Evolutionary conservation across 2,888 invertebrate species (phyloP), one percentile per base, ranked within the genome.

Genomic region (Dromius quadrimaculatus): DNA sequence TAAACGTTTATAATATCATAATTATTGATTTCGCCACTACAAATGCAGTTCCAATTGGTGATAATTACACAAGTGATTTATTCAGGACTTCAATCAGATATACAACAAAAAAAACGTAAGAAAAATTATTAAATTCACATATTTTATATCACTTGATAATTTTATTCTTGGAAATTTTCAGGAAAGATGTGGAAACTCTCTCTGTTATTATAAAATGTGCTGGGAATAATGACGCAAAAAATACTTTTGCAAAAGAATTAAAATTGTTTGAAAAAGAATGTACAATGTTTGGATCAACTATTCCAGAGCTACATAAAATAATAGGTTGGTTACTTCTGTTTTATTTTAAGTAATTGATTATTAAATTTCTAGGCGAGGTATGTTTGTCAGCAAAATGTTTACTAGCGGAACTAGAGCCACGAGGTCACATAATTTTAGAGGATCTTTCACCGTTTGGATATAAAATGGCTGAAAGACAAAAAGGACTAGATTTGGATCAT

Each of bases 221-320:
- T 41, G 78, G 79, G 9, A 78, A 78, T 17, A 76, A 75, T 20
- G 75, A 83, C 2, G 76, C 80, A 5, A 86, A 86, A 15, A 81
- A 82, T 38, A 77, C 78, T 5, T 80, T 84, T 34, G 80, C 83
- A 34, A 84, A 78, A 76, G 85, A 83, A 13, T 41, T 83, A 28
- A 81, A 83, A 1, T 81, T 84, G 5, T 85, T 84, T 75, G 77
- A 81, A 72, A 83, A 82, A 34, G 84, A 85, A 76, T 81, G 80
- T 17, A 81, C 82, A 73, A 84, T 85, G 80, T 85, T 78, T 69
- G 71, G 73, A 76, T 81, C 80, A 74, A 81, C 83, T 4, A 77
- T 85, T 32, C 84, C 84, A 19, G 79, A 80, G 66, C 76, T 85
- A 73, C 81, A 84, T 74, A 78, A 83, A 66, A 76, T 83, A 22